Evolutionary conservation across 2,888 invertebrate species (phyloP).

Genomic region (Gerosis bhagava): DNA sequence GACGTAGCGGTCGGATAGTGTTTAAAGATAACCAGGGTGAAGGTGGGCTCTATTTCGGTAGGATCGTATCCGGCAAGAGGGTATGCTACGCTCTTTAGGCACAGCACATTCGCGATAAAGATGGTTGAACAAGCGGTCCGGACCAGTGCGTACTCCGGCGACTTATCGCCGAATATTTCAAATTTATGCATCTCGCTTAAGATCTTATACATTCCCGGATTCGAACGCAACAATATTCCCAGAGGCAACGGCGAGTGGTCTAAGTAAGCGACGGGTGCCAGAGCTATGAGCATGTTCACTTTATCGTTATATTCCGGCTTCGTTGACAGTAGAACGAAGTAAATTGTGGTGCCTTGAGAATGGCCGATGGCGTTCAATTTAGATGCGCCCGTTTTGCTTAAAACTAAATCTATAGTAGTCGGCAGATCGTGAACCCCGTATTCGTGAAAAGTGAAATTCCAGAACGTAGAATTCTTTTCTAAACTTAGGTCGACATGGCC

Average conservation of each 20-base stretch:
- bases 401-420: slow-evolving; percentile 68
- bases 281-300: not conserved
- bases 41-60: not conserved
- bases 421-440: slow-evolving; percentile 86
- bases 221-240: not conserved
- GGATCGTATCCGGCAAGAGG: not conserved
- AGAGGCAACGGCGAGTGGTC: not conserved
- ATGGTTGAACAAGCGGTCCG: too few species aligned
- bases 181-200: too few species aligned
- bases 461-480: slow-evolving; percentile 53
- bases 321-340: slow-evolving; percentile 69
- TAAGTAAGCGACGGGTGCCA: not conserved
- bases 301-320: slow-evolving; percentile 47
- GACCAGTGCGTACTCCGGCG: too few species aligned
- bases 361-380: slow-evolving; percentile 85
- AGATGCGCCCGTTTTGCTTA: slow-evolving; percentile 62
- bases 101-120: too few species aligned
- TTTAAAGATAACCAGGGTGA: not conserved
- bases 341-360: slow-evolving; percentile 82
- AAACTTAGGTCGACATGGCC: slow-evolving; percentile 68
- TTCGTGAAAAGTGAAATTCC: slow-evolving; percentile 85
- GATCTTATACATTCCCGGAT: not conserved
- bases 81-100: too few species aligned
- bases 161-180: too few species aligned
- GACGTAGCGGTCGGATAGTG: not conserved